Conservation (phyloP, 2,888 invertebrate species). For the Eledone cirrhosa region DNA sequence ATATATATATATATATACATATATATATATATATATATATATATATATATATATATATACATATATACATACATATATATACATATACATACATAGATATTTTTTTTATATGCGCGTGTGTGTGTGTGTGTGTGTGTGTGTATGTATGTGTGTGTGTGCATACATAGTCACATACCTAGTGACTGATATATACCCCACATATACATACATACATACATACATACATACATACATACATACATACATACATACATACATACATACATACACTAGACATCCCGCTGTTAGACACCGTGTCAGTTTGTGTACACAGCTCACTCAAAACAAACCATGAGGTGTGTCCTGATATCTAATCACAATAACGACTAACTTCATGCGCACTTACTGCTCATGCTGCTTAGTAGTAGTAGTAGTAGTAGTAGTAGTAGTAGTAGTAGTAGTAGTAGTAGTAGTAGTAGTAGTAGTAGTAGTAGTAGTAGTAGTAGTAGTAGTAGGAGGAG, state of each 20-base stretch:
- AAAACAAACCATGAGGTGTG: too few species aligned
- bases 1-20: not conserved
- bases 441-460: too few species aligned
- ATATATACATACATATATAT: slow-evolving; percentile 3
- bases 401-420: too few species aligned
- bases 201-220: not conserved
- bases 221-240: not conserved
- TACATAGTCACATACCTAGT: not conserved
- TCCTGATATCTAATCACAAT: too few species aligned
- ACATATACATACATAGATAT: not conserved
- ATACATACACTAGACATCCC: not conserved
- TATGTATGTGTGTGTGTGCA: not conserved
- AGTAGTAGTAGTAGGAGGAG: too few species aligned
- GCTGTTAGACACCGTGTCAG: not conserved
- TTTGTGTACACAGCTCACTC: not conserved
- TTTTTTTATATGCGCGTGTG: not conserved
- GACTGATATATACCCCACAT: too few species aligned
- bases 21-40: not conserved
- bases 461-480: too few species aligned
- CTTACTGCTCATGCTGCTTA: too few species aligned
- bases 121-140: not conserved
- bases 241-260: not conserved
- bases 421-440: too few species aligned
- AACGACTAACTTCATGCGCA: too few species aligned
- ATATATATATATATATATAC: slow-evolving; percentile 7